Evolutionary conservation across 2,888 invertebrate genomes (phyloP).

Genomic region (Trachelus stipa): DNA sequence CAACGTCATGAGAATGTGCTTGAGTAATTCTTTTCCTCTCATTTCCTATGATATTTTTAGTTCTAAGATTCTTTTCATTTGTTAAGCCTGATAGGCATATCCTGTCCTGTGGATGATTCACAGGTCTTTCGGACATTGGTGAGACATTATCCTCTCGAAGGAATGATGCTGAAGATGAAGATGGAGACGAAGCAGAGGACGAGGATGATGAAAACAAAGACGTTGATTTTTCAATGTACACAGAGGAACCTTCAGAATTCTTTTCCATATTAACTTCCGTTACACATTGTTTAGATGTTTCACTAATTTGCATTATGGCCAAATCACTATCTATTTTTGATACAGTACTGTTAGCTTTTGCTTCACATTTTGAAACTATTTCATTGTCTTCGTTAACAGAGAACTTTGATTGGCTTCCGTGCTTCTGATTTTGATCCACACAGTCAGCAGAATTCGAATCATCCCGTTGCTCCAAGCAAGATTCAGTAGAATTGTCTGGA

Average conservation of each 20-base stretch:
- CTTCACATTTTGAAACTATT: background rate
- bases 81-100: background rate
- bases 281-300: slow-evolving; percentile 35
- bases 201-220: background rate
- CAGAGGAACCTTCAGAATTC: background rate
- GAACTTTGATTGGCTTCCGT: background rate
- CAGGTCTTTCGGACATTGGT: background rate
- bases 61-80: background rate
- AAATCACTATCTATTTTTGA: slow-evolving; percentile 34
- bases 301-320: slow-evolving; percentile 35
- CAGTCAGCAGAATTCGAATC: background rate
- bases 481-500: background rate
- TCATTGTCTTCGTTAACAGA: background rate
- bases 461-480: slow-evolving; percentile 6
- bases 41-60: background rate
- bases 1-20: background rate
- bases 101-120: background rate
- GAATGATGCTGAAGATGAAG: slow-evolving; percentile 1
- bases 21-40: background rate
- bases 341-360: background rate
- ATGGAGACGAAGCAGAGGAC: background rate
- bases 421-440: background rate
- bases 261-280: background rate
- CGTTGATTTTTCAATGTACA: background rate
- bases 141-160: background rate